Evolutionary conservation across 2,797 vertebrate genomes (phyloP).

Genomic region (Furcifer pardalis): DNA sequence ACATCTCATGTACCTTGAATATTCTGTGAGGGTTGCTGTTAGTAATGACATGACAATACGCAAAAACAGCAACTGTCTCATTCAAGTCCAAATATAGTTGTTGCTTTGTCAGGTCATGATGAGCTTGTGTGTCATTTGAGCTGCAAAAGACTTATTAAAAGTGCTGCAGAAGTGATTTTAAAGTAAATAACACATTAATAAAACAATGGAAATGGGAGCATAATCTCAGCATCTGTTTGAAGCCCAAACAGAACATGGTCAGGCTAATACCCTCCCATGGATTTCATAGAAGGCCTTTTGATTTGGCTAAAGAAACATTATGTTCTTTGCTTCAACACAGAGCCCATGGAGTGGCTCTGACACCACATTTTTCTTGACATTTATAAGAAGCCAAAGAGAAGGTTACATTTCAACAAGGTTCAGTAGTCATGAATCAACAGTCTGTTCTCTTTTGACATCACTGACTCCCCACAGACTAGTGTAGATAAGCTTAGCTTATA

Average conservation of each 20-base stretch:
- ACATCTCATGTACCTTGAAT: too few relatives aligned
- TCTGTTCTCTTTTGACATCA: neutral
- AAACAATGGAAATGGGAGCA: neutral
- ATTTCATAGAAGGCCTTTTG: neutral
- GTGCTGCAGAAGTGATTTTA: neutral
- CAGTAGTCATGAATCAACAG: neutral
- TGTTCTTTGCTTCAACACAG: neutral
- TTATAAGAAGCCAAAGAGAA: slow-evolving; percentile 17
- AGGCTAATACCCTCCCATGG: neutral
- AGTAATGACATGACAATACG: too few relatives aligned
- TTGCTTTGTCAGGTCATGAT: neutral
- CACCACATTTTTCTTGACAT: neutral
- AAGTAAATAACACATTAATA: neutral
- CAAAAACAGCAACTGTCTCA: too few relatives aligned
- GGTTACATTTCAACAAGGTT: neutral
- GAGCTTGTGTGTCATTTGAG: neutral
- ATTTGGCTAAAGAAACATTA: neutral
- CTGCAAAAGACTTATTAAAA: neutral
- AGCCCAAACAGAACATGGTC: neutral
- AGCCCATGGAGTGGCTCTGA: neutral
- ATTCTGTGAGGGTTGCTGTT: too few relatives aligned
- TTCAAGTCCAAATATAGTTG: neutral
- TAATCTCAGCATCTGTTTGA: neutral
- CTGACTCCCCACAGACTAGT: neutral
- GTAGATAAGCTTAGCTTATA: neutral